Evolutionary conservation across 2,888 invertebrate genomes (phyloP), one percentile per base, ranked within the genome.

Genomic region (Cecidostiba fungosa): DNA sequence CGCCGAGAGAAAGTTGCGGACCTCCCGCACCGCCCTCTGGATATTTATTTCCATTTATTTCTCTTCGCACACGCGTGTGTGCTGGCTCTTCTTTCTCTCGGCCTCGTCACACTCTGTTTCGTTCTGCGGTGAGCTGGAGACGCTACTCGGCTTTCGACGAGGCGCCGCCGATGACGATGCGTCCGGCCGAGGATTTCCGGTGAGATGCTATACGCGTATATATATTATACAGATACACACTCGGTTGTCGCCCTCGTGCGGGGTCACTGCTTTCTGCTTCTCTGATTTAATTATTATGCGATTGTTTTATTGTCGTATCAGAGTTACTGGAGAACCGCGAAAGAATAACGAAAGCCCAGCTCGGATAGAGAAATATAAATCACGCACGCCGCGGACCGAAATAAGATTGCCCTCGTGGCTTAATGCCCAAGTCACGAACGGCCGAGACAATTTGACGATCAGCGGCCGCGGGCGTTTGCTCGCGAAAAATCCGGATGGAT

Each of bases 21-120:
- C 83, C 82, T 85, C 66, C 82, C 43, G 36, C 84, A 14, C 79
- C 77, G 82, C 86, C 85, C 87, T 79, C 84, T 83, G 82, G 88
- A 89, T 88, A 89, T 90, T 89, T 89, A 90, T 90, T 91, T 90
- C 89, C 89, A 90, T 90, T 89, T 88, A 89, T 88, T 89, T 88
- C 87, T 69, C 50, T 16, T 26, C 73, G 69, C 43, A 19, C 74
- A n/a, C 88, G 87, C 85, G 85, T 77, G 85, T 1, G 12, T 32
- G 32, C 32, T 32, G 2, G 32, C 66, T n/a, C n/a, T 23, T 29
- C 26, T 26, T 23, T 54, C 80, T 73, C 39, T 43, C 32, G n/a
- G n/a, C 80, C 85, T 87, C 86, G 85, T 87, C 87, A 85, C 89
- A 85, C 88, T 84, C 87, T 78, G 85, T 82, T 87, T 87, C 78